Evolutionary conservation across 37 sponge, comb jelly and placozoan genomes (phyloP), one percentile per base, ranked within the genome.

Genomic region (Corticium candelabrum): DNA sequence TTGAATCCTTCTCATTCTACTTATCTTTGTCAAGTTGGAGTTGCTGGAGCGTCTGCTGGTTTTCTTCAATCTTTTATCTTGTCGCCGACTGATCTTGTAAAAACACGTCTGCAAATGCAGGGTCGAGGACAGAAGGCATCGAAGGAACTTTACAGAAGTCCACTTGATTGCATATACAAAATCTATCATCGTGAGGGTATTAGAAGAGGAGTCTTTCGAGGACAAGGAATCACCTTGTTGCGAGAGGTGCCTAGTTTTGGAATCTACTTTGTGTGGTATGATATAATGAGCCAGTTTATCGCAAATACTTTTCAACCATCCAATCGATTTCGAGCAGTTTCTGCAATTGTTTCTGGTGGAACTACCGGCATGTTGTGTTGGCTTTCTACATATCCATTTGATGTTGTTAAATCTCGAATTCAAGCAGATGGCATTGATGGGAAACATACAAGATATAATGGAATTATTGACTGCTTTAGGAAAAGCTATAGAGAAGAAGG

Each of bases 101-200:
- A 89, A 36, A 85, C 89, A n/a, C 67, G 89, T 43, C 77, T 91
- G 85, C 96, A 95, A 67, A 56, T 91, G 35, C 92, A 95, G 73
- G 83, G 74, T 1, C 41, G 82, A 76, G 74, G 69, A 2, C 76
- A 40, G 0, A 27, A 73, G 3, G 2, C 72, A 3, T 34, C 39
- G 37, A 29, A 32, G 34, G 37, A n/a, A 34, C 29, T 38, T 68
- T 92, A 87, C 69, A 29, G 40, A 0, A 85, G 86, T 37, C 83
- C 91, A 2, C 78, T 84, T 81, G 82, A 87, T 38, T 88, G 87
- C 36, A 68, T 69, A 1, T 67, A 43, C 37, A 83, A 87, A 37
- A 77, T 96, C 21, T 89, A 80, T 40, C n/a, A 41, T 0, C 56
- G 78, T 2, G 81, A 79, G 4, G 96, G 96, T 0, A 4, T 91